Conservation (phyloP, 2,113 vertebrate genomes). For the Amblyornis subalaris region DNA sequence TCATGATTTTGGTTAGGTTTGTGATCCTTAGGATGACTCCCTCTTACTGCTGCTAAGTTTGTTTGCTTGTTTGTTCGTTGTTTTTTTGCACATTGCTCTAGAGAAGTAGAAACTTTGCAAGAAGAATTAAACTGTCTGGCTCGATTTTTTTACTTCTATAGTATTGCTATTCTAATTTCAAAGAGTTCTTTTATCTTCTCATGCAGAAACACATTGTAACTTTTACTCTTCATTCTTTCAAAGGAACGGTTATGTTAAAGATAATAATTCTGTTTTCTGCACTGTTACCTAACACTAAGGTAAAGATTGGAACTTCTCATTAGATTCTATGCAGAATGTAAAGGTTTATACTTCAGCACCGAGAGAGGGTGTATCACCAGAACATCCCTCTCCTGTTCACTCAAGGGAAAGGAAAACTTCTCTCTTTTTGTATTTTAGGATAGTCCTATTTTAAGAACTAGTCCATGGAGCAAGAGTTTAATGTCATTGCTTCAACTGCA, state of each 20-base stretch:
- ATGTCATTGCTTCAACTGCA: not conserved
- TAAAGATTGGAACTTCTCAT: not conserved
- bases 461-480: slow-evolving; percentile 21
- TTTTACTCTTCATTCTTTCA: not conserved
- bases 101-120: not conserved
- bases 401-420: not conserved
- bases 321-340: not conserved
- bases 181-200: not conserved
- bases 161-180: not conserved
- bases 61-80: not conserved
- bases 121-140: not conserved
- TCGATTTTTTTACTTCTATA: not conserved
- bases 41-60: not conserved
- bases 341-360: not conserved
- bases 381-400: not conserved
- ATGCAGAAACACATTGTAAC: not conserved
- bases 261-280: not conserved
- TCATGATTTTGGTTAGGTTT: not conserved
- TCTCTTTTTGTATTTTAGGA: slow-evolving; percentile 1
- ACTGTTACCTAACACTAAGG: not conserved
- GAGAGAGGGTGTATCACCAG: not conserved
- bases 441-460: slow-evolving; percentile 44
- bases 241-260: not conserved
- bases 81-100: not conserved
- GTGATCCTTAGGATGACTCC: not conserved